These are phyloP conservation scores for Oligia fasciuncula DNA, from an alignment of 2,888 invertebrate genomes.

Conservation along the genomic window DNA sequence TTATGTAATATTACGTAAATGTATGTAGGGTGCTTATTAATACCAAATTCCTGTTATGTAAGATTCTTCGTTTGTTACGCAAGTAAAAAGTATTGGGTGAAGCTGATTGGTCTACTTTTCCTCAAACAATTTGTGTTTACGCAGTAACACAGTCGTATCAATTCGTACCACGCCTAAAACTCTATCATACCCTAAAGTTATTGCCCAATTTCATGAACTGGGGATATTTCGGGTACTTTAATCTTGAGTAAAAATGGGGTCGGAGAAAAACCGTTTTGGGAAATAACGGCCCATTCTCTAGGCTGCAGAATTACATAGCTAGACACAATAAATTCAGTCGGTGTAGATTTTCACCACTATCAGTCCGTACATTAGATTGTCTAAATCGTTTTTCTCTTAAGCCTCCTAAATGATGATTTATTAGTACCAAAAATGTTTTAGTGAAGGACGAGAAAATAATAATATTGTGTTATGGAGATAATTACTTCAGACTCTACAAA, in stretches of 20 bases:
- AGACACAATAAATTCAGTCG: conserved; percentile 46
- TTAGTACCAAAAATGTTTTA: conserved; percentile 53
- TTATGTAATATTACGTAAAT: background rate
- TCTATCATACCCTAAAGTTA: conserved; percentile 63
- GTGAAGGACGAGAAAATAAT: conserved; percentile 51
- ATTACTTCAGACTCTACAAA: conserved; percentile 60
- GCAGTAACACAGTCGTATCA: conserved; percentile 54
- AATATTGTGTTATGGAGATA: conserved; percentile 59
- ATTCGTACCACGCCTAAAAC: conserved; percentile 58
- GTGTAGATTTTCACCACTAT: conserved; percentile 44
- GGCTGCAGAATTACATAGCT: conserved; percentile 25
- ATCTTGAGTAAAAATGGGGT: conserved; percentile 64
- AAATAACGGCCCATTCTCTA: conserved; percentile 54
- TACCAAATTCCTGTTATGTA: background rate
- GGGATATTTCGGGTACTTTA: conserved; percentile 62
- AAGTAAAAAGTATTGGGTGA: conserved; percentile 18
- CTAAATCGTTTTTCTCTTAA: conserved; percentile 49
- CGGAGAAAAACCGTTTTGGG: conserved; percentile 55
- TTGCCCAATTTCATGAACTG: conserved; percentile 64
- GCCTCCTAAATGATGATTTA: conserved; percentile 56
- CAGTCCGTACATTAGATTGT: conserved; percentile 48
- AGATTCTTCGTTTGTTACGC: conserved; percentile 10
- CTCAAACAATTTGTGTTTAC: conserved; percentile 35
- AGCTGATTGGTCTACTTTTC: conserved; percentile 28
- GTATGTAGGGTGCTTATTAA: background rate